Base-by-base conservation (phyloP, 2,113 vertebrate genomes). In the Oreochromis niloticus region DNA sequence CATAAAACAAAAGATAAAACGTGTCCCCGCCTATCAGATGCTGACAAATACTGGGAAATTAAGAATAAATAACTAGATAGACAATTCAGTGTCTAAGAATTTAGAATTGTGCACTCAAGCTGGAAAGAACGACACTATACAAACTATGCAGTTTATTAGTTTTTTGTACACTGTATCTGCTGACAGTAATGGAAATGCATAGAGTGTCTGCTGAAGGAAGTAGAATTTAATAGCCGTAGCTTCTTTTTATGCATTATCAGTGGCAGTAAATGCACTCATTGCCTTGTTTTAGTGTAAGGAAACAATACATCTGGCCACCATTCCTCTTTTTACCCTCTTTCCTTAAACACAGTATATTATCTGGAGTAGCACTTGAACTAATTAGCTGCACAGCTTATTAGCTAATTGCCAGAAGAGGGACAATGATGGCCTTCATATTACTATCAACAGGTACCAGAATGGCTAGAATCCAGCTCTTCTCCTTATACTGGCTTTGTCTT, bases 361-460 rank as follows among this genome's bases (percentile, higher is more conserved):
- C 89, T 61, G 48, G 14, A 83, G 90, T 27, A 91, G 85, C 88
- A 92, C 89, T 94, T 75, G 54, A 39, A 73, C 86, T 90, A 90
- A 94, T 92, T 91, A 84, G 68, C 85, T n/a, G 24, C 50, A 81
- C 73, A 87, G 46, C 63, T 85, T 88, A 88, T 93, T 92, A 92
- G 85, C 75, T 93, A 93, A 94, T 92, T 94, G 88, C 88, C 22
- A 75, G 46, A 52, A 79, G 85, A 59, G 63, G 81, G 75, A 90
- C 81, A 88, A 78, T 86, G 85, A 91, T 87, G 66, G 80, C 71
- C 85, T 85, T 91, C 34, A 17, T 80, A 86, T 84, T 84, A 63
- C 13, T 84, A 88, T 85, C 88, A 88, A 85, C 84, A 93, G 90
- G 89, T 90, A 87, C 3, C 13, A 80, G 41, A 9, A 13, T 80